A percentile compares a stretch with the other conserved stretches of the same genome.
Evolutionary conservation across 2,888 invertebrate species (phyloP).

Genomic region (Saturnia japonica): DNA sequence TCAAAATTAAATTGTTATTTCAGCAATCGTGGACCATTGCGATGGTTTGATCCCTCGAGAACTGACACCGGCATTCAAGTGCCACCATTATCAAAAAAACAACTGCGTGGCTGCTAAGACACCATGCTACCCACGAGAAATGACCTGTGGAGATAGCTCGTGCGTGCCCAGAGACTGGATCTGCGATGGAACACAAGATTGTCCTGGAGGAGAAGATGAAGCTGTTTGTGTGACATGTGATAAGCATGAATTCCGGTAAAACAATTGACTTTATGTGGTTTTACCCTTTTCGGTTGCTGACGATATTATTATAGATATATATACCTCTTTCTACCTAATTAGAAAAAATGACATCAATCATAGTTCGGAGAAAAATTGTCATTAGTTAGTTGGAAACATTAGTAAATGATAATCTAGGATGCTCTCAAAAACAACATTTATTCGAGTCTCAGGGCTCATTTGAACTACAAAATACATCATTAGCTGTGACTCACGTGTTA

Average conservation of each 20-base stretch:
- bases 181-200: conserved; percentile 84
- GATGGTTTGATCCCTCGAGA: conserved; percentile 82
- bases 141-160: conserved; percentile 80
- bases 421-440: neutral
- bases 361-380: neutral
- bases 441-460: neutral
- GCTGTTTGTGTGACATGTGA: conserved; percentile 70
- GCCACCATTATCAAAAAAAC: conserved; percentile 81
- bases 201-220: conserved; percentile 84
- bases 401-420: neutral
- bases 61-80: conserved; percentile 81
- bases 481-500: too few species aligned
- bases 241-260: conserved; percentile 63
- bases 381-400: neutral
- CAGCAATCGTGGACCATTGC: conserved; percentile 84
- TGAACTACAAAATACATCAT: too few species aligned
- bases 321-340: neutral
- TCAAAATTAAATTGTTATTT: conserved; percentile 30
- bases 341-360: neutral
- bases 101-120: conserved; percentile 79
- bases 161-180: conserved; percentile 84
- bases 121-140: conserved; percentile 80
- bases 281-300: neutral
- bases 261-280: neutral
- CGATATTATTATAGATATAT: neutral